phyloP scores from a whole-genome alignment of 2,113 vertebrate species.

The Orientallactaga bullata region DNA sequence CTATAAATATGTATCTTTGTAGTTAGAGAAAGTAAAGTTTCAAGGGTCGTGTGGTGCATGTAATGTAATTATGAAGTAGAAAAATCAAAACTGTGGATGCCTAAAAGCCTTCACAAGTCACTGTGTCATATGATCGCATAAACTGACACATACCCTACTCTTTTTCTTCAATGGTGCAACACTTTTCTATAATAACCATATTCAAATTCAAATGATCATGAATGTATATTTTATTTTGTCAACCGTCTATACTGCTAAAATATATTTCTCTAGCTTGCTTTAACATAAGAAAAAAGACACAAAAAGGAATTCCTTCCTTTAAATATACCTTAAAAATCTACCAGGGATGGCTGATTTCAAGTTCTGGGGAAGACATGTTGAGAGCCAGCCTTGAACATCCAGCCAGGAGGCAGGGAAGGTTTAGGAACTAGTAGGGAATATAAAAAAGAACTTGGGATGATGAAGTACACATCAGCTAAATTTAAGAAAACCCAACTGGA shows the following conservation, averaged over 20 bases:
- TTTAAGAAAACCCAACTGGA: neutral
- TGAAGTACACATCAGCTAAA: neutral
- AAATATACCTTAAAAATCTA: neutral
- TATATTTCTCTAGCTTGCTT: conserved; percentile 43
- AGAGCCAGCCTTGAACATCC: neutral
- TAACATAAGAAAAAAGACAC: conserved; percentile 10
- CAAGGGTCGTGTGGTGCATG: neutral
- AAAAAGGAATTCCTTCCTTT: neutral
- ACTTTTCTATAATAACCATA: conserved; percentile 27
- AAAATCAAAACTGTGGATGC: neutral
- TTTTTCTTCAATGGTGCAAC: neutral
- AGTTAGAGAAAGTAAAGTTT: neutral
- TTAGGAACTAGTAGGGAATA: neutral
- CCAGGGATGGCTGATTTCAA: neutral
- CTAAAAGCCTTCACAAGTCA: conserved; percentile 13
- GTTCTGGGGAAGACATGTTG: neutral
- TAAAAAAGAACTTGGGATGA: neutral
- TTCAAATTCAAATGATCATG: neutral
- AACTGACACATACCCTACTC: neutral
- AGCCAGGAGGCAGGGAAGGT: neutral
- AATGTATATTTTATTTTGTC: neutral
- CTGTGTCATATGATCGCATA: conserved; percentile 8
- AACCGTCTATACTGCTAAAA: neutral
- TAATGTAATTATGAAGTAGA: neutral
- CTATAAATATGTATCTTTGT: neutral